These are phyloP conservation scores for Drosophila histrio DNA, from an alignment of 2,888 invertebrate genomes.

Conservation along the genomic window DNA sequence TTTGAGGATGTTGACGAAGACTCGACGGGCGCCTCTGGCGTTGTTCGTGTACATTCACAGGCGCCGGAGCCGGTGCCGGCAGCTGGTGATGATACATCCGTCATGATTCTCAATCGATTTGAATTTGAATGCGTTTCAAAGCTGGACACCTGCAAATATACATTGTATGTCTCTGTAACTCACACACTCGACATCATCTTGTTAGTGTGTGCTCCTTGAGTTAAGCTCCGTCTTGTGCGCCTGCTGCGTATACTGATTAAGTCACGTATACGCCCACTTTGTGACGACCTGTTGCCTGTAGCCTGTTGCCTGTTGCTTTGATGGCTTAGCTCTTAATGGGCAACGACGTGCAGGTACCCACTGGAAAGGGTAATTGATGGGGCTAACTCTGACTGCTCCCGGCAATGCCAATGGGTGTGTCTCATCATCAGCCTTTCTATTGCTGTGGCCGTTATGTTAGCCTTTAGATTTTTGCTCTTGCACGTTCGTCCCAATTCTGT, in stretches of 20 bases:
- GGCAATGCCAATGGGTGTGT: constrained; percentile 11
- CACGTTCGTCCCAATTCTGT: constrained; percentile 51
- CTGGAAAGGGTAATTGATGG: constrained; percentile 60
- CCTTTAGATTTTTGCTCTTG: constrained; percentile 42
- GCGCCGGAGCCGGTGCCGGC: constrained; percentile 52
- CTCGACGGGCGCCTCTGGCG: constrained; percentile 44
- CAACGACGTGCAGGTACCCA: constrained; percentile 32
- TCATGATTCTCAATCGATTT: constrained; percentile 62
- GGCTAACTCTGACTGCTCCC: constrained; percentile 33
- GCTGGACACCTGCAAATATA: constrained; percentile 41
- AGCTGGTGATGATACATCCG: constrained; percentile 71
- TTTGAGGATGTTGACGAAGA: constrained; percentile 36
- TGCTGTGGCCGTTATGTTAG: constrained; percentile 35
- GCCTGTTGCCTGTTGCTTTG: constrained; percentile 19
- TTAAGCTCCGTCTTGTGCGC: constrained; percentile 24
- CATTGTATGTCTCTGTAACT: constrained; percentile 31
- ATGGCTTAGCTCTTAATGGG: constrained; percentile 44
- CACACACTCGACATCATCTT: constrained; percentile 10
- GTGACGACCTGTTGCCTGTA: constrained; percentile 29
- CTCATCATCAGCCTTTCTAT: constrained; percentile 21
- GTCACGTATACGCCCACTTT: constrained; percentile 70
- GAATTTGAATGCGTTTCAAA: constrained; percentile 3
- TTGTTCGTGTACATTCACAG: constrained; percentile 33
- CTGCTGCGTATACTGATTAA: constrained; percentile 53
- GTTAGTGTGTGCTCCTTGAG: constrained; percentile 21